Evolutionary conservation across 2,888 invertebrate species (phyloP).

Genomic region (Harpalus rufipes): DNA sequence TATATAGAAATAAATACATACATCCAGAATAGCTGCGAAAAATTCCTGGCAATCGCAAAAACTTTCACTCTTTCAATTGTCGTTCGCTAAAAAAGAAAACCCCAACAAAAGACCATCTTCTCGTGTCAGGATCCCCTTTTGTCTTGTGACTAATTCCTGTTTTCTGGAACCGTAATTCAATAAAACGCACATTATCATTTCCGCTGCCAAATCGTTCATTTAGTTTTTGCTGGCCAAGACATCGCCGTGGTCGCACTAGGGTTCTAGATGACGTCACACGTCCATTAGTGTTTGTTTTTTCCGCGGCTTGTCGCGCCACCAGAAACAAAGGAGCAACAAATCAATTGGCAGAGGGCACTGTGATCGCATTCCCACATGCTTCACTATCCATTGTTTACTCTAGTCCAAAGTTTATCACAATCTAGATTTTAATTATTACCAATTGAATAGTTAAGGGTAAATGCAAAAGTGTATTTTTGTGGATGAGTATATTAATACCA

Average conservation of each 20-base stretch:
- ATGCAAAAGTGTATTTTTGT: too few relatives aligned
- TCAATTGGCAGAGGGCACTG: constrained; percentile 49
- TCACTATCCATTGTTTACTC: constrained; percentile 24
- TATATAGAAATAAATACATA: too few relatives aligned
- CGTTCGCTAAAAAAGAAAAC: constrained; percentile 14
- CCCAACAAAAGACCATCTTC: constrained; percentile 28
- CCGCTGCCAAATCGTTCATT: constrained; percentile 66
- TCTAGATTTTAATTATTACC: constrained; percentile 3
- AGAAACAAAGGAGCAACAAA: constrained; percentile 64
- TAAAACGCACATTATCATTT: constrained; percentile 66
- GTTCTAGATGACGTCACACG: constrained; percentile 40
- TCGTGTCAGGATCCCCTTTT: constrained; percentile 7
- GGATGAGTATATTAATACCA: too few relatives aligned
- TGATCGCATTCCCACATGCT: constrained; percentile 40
- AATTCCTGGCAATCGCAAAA: not conserved
- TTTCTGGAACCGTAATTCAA: constrained; percentile 66
- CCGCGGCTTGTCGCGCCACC: constrained; percentile 41
- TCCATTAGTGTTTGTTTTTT: constrained; percentile 66
- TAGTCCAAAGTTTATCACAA: not conserved
- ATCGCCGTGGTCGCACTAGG: constrained; percentile 16
- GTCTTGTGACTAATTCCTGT: constrained; percentile 61
- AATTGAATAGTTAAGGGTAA: not conserved
- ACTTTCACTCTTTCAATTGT: constrained; percentile 14
- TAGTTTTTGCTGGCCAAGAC: constrained; percentile 52
- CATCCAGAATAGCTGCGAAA: not conserved